Evolutionary conservation across 2,113 vertebrate species (phyloP).

Genomic region (Nyctereutes procyonoides): DNA sequence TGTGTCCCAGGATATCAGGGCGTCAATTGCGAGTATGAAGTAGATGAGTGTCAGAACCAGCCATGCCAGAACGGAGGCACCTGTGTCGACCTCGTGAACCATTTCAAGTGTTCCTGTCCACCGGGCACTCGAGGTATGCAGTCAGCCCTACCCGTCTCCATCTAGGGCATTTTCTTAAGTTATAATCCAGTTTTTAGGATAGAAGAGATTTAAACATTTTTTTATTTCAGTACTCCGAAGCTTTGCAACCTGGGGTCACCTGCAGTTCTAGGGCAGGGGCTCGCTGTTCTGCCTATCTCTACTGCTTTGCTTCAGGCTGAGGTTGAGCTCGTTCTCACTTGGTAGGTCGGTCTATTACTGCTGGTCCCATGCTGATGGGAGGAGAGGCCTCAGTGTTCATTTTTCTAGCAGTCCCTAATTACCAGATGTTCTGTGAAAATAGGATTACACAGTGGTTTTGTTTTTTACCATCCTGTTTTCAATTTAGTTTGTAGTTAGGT

Average conservation of each 20-base stretch:
- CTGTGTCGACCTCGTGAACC: constrained; percentile 95
- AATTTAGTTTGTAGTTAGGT: neutral
- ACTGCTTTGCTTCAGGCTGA: neutral
- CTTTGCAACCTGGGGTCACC: neutral
- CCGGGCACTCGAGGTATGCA: constrained; percentile 93
- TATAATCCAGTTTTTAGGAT: neutral
- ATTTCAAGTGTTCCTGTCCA: constrained; percentile 94
- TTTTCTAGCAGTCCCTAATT: neutral
- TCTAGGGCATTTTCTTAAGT: neutral
- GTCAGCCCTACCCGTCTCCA: neutral
- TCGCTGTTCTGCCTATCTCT: neutral
- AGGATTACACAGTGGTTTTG: neutral
- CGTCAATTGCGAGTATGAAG: constrained; percentile 94
- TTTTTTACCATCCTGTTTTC: constrained; percentile 5
- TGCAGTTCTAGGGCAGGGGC: neutral
- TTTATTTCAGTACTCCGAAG: neutral
- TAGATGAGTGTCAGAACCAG: constrained; percentile 94
- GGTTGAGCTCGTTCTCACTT: neutral
- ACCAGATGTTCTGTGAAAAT: neutral
- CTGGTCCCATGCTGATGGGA: neutral
- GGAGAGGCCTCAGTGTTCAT: neutral
- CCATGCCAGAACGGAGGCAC: constrained; percentile 94
- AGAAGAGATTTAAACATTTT: neutral
- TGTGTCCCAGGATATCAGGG: constrained; percentile 94
- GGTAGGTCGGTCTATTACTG: neutral